phyloP scores from a whole-genome alignment of 2,113 vertebrate genomes.

The Verasper variegatus region DNA sequence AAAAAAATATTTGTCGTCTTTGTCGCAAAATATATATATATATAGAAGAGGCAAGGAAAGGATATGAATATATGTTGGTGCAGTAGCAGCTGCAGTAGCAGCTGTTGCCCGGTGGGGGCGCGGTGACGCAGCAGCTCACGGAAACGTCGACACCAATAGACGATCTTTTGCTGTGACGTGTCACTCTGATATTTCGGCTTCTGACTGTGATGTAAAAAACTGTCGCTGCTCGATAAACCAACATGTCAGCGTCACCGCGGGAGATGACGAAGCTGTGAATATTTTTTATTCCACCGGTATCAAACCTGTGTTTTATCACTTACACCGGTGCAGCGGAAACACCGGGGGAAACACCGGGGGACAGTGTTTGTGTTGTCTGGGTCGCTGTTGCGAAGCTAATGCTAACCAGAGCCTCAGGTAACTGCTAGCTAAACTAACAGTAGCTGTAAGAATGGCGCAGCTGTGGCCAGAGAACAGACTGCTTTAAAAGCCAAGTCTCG shows the following conservation, averaged over 20 bases:
- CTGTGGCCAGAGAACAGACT: background rate
- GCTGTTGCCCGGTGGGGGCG: background rate
- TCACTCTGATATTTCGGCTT: slow-evolving; percentile 3
- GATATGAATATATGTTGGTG: background rate
- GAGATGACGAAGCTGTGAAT: background rate
- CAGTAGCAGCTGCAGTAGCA: background rate
- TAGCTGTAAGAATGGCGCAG: too few species aligned
- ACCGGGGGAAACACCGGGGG: background rate
- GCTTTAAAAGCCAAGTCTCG: background rate
- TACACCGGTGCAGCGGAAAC: background rate
- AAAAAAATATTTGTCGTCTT: too few species aligned
- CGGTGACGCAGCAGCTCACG: background rate
- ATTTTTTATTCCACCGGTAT: too few species aligned
- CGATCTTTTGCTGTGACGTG: slow-evolving; percentile 38
- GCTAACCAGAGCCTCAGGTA: background rate
- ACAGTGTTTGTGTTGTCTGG: background rate
- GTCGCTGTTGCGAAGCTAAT: slow-evolving; percentile 58
- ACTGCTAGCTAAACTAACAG: background rate
- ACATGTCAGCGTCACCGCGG: background rate
- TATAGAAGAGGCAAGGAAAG: too few species aligned
- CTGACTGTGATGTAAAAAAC: background rate
- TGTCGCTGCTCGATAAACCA: background rate
- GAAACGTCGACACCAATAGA: background rate
- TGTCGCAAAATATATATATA: too few species aligned
- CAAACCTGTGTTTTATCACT: background rate